Evolutionary conservation across 2,113 vertebrate genomes (phyloP), one percentile per base, ranked within the genome.

Genomic region (Mellivora capensis): DNA sequence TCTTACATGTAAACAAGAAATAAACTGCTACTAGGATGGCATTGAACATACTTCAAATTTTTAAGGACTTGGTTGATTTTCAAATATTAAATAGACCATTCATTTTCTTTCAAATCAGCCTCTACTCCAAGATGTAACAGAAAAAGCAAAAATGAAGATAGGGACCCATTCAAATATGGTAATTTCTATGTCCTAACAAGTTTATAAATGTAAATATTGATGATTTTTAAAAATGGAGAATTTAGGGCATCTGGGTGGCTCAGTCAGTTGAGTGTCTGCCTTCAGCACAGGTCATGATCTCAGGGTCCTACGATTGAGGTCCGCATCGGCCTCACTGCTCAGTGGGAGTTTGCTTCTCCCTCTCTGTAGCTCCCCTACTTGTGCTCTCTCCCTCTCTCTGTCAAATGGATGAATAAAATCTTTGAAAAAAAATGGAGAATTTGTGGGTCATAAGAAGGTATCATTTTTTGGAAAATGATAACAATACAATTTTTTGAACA

Each of bases 191-290:
- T 92, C 25, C 92, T 81, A 71, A 47, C 21, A 37, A 94, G 57
- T 83, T 94, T 87, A 85, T 71, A 91, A 94, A 92, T 72, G 39
- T 31, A 96, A 72, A 87, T 87, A 72, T 4, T 91, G 79, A 85
- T 4, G 14, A 91, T 27, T 94, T 83, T 89, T 57, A 74, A 89
- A 95, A 88, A 81, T 59, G 7, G 52, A 81, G 34, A 54, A 54
- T 54, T 54, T 54, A 54, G 52, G 52, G 52, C 17, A 18, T 5
- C 52, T 54, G 52, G 17, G 52, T 54, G 52, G 52, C 52, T 54
- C 17, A 54, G 52, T 54, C 0, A 5, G 52, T 54, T 54, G 15
- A 54, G 17, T 18, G 52, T 54, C 52, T 54, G 52, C 52, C 17
- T 54, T 54, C 52, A 54, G 52, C 52, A 18, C 52, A 54, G 52